These are phyloP conservation scores for Sakesphorus luctuosus DNA, from an alignment of 2,113 vertebrate genomes.

Conservation along the genomic window DNA sequence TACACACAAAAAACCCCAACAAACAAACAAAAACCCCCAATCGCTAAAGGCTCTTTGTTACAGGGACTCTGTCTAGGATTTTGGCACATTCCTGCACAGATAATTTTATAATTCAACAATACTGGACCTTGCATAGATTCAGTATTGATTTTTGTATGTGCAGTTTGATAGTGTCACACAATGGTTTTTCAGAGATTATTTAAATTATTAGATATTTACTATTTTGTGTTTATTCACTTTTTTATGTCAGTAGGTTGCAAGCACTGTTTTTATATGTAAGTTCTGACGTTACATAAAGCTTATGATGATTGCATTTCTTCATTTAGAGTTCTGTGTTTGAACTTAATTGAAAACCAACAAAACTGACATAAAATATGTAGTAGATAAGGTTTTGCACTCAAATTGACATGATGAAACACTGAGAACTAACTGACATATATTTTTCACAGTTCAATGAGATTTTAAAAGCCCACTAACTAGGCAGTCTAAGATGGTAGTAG, in stretches of 20 bases:
- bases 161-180: background rate
- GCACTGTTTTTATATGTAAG: background rate
- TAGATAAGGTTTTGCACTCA: background rate
- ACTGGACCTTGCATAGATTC: background rate
- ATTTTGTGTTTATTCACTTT: background rate
- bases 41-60: background rate
- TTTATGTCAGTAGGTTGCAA: background rate
- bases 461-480: background rate
- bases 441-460: background rate
- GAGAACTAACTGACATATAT: background rate
- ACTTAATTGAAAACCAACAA: background rate
- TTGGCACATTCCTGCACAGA: background rate
- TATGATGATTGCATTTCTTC: background rate
- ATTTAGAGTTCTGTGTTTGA: background rate
- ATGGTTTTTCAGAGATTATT: background rate
- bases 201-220: background rate
- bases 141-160: background rate
- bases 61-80: background rate
- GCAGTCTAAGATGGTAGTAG: background rate
- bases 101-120: background rate
- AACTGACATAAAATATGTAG: background rate
- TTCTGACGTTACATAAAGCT: background rate
- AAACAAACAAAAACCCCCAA: background rate
- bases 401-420: background rate
- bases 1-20: background rate